Base-by-base conservation (phyloP, 2,113 vertebrate genomes). In the Mandrillus leucophaeus region DNA sequence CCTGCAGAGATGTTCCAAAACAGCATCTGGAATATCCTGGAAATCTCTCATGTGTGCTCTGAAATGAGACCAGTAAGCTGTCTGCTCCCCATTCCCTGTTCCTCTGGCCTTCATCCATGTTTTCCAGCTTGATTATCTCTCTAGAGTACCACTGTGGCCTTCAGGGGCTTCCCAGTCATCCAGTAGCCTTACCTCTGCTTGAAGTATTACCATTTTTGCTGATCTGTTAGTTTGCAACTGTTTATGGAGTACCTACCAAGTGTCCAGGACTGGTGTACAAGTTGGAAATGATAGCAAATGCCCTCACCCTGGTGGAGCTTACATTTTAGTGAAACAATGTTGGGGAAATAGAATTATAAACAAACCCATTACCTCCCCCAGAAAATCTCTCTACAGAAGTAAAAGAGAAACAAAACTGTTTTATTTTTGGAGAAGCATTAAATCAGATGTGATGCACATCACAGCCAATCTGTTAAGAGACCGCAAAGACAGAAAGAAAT, bases 251-350 rank as follows among this genome's bases (percentile, higher is more conserved):
- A 40, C 57, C 17, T 7, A 45, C 17, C 25, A 48, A 80, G 17
- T n/a, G 13, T 23, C 32, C 30, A 66, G 35, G 23, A 32, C 27
- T 0, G 0, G 1, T 43, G 35, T 45, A 25, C 20, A 4, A 30
- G 12, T 43, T 38, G 40, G 38, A 76, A 50, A 79, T 43, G 7
- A 59, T 1, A 92, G 32, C 1, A 75, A 80, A 59, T 75, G 8
- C 11, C 14, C 4, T 70, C 32, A 25, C 6, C 10, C 68, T 18
- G 30, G 35, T 5, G 13, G 30, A 38, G 52, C n/a, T 78, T 96
- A 64, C 45, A 83, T 66, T 72, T 88, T 2, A 79, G 25, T 50
- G n/a, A 79, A 64, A 11, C 11, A 48, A 9, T 79, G 2, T 43
- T 45, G 32, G 18, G 18, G 6, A 94, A 38, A 22, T 35, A 38